phyloP scores from a whole-genome alignment of 2,113 vertebrate species.

The Orcinus orca region DNA sequence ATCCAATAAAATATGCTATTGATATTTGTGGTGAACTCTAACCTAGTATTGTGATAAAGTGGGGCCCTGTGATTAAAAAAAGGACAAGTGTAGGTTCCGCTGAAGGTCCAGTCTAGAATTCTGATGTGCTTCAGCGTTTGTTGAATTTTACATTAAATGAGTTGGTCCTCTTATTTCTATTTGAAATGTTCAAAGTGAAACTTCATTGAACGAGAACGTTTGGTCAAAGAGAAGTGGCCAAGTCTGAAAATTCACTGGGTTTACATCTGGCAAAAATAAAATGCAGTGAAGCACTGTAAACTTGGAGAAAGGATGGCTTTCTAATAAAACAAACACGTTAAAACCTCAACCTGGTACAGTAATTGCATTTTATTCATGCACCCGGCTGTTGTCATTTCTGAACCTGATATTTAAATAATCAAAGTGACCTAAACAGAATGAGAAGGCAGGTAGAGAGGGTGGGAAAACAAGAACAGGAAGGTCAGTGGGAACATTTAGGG shows the following conservation, averaged over 20 bases:
- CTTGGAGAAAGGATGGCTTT: not conserved
- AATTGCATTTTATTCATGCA: not conserved
- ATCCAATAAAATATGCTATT: not conserved
- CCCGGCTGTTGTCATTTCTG: not conserved
- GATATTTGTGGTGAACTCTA: not conserved
- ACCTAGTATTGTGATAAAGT: not conserved
- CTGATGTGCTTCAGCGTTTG: not conserved
- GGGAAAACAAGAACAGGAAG: not conserved
- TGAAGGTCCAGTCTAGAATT: not conserved
- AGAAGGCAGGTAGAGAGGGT: not conserved
- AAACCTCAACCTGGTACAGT: not conserved
- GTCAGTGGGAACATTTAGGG: not conserved
- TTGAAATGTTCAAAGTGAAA: not conserved
- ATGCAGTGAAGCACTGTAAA: not conserved
- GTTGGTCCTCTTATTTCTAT: not conserved
- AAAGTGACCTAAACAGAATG: not conserved
- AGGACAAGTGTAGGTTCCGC: not conserved
- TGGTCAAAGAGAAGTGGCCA: not conserved
- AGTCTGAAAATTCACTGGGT: not conserved
- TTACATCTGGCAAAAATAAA: not conserved
- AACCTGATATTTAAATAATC: constrained; percentile 16
- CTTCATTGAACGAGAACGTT: not conserved
- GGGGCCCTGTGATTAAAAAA: not conserved
- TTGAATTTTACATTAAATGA: not conserved
- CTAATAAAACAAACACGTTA: not conserved